phyloP scores from a whole-genome alignment of 2,113 vertebrate genomes.

The Tor tambroides region DNA sequence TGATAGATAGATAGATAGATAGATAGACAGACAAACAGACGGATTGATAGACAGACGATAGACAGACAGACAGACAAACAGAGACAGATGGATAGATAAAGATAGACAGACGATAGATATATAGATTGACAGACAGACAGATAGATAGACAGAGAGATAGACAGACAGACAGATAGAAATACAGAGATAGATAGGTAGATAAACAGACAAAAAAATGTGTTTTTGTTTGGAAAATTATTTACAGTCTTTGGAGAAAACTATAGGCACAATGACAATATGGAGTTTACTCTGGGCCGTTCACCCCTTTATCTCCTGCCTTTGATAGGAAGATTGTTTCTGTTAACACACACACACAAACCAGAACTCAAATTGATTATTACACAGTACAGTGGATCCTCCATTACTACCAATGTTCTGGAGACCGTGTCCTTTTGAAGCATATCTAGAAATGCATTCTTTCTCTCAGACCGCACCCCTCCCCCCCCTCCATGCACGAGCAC shows the following conservation, averaged over 20 bases:
- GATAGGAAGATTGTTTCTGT: conserved; percentile 50
- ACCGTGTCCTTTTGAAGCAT: conserved; percentile 57
- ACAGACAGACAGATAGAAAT: not conserved
- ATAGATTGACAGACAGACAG: not conserved
- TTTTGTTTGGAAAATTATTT: not conserved
- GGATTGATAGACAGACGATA: not conserved
- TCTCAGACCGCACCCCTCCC: not conserved
- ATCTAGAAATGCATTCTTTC: conserved; percentile 45
- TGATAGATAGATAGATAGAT: not conserved
- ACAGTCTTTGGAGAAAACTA: not conserved
- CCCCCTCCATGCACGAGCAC: conserved; percentile 42
- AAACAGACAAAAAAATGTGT: not conserved
- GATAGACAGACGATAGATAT: not conserved
- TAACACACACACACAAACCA: conserved; percentile 51
- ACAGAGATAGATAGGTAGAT: not conserved
- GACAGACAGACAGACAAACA: not conserved
- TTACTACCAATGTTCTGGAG: conserved; percentile 56
- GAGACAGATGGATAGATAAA: not conserved
- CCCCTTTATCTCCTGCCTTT: conserved; percentile 32
- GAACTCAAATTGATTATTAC: conserved; percentile 63
- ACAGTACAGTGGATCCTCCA: conserved; percentile 59
- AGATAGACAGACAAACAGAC: not conserved
- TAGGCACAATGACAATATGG: conserved; percentile 38
- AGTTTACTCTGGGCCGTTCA: conserved; percentile 27
- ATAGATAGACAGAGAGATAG: not conserved